Percentiles rank a stretch among this genome's conserved stretches.
These are phyloP conservation scores for Nemurella pictetii DNA, from an alignment of 2,888 invertebrate genomes.

Conservation along the genomic window DNA sequence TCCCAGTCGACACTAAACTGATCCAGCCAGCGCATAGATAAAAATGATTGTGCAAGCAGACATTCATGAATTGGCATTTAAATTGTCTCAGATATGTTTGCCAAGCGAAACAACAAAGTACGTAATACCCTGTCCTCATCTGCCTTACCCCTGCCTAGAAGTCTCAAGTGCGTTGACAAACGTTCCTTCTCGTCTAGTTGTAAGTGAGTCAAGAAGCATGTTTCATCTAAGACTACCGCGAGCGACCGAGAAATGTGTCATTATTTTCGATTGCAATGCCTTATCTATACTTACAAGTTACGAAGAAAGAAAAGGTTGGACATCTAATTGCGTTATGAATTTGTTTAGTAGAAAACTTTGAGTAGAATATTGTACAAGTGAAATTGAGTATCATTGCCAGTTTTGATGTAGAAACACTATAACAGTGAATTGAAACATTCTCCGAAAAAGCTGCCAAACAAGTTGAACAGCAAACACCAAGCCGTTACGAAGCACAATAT, in stretches of 20 bases:
- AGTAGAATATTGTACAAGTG: neutral
- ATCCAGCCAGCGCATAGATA: neutral
- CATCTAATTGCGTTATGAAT: neutral
- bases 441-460: neutral
- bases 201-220: neutral
- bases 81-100: constrained; percentile 20
- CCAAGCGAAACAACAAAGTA: constrained; percentile 15
- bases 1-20: neutral
- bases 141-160: neutral
- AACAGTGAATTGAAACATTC: neutral
- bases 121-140: constrained; percentile 21
- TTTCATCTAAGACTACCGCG: neutral
- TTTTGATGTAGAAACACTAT: neutral
- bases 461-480: neutral
- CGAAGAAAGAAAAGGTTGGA: neutral
- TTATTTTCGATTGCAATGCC: neutral
- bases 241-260: neutral
- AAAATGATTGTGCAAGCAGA: constrained; percentile 31
- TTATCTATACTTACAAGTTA: neutral
- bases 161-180: neutral
- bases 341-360: neutral
- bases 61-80: constrained; percentile 17
- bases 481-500: neutral
- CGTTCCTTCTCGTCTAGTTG: neutral
- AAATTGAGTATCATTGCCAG: neutral